phyloP scores from a whole-genome alignment of 2,888 invertebrate genomes.

The Drosophila prolongata region DNA sequence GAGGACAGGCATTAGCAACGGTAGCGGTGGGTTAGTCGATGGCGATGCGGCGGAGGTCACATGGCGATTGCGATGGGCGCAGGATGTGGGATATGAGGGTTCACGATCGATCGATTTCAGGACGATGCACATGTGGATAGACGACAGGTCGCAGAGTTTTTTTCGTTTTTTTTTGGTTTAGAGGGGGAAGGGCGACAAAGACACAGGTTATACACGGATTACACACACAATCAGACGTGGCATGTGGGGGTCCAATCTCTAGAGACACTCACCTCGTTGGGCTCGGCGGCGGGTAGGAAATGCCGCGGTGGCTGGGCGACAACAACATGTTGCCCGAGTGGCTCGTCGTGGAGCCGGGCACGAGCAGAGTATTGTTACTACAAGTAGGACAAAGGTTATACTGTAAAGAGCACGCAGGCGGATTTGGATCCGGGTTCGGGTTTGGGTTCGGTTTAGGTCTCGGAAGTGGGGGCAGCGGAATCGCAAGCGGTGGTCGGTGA shows the following conservation, averaged over 20 bases:
- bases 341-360: slow-evolving; percentile 85
- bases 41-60: slow-evolving; percentile 15
- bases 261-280: slow-evolving; percentile 85
- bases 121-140: slow-evolving; percentile 16
- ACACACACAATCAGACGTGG: slow-evolving; percentile 23
- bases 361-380: slow-evolving; percentile 86
- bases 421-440: slow-evolving; percentile 22
- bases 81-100: slow-evolving; percentile 40
- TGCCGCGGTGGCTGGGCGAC: slow-evolving; percentile 89
- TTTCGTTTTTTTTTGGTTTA: not conserved
- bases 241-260: slow-evolving; percentile 21
- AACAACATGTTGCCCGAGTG: slow-evolving; percentile 84
- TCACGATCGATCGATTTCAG: slow-evolving; percentile 21
- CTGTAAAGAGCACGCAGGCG: slow-evolving; percentile 61
- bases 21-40: slow-evolving; percentile 21
- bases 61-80: slow-evolving; percentile 36
- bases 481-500: slow-evolving; percentile 27
- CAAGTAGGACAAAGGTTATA: slow-evolving; percentile 84
- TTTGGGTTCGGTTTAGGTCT: slow-evolving; percentile 8
- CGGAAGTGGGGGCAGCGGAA: slow-evolving; percentile 24
- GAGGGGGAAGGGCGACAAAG: slow-evolving; percentile 15
- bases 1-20: slow-evolving; percentile 39
- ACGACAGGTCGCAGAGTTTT: slow-evolving; percentile 6
- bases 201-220: slow-evolving; percentile 28
- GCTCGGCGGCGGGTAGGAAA: slow-evolving; percentile 93